A percentile compares a stretch with the other conserved stretches of the same genome.
phyloP scores from a whole-genome alignment of 2,888 invertebrate genomes.

The Ennomos quercinarius region DNA sequence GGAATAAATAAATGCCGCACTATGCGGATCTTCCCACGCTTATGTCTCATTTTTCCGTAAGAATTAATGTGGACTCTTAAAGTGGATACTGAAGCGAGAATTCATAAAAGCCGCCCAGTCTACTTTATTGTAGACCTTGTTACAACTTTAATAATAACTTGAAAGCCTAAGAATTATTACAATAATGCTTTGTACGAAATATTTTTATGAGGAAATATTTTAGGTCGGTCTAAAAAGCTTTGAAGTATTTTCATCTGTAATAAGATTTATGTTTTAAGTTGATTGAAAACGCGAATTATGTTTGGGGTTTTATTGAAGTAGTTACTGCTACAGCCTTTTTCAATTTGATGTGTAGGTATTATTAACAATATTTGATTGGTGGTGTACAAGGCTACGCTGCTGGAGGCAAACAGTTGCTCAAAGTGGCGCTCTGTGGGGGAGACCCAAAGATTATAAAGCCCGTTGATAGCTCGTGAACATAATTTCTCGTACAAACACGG shows the following conservation, averaged over 20 bases:
- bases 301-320: conserved; percentile 14
- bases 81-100: background rate
- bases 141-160: conserved; percentile 24
- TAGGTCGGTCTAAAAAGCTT: conserved; percentile 23
- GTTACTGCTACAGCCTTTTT: conserved; percentile 3
- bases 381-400: no score
- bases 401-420: no score
- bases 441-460: no score
- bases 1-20: conserved; percentile 9
- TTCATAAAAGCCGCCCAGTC: conserved; percentile 5
- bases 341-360: background rate
- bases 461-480: no score
- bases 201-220: conserved; percentile 37
- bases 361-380: no score
- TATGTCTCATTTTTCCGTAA: conserved; percentile 4
- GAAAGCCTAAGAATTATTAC: conserved; percentile 33
- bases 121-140: conserved; percentile 14
- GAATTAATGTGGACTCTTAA: background rate
- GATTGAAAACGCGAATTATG: conserved; percentile 36
- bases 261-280: conserved; percentile 37
- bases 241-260: conserved; percentile 31
- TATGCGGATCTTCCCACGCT: conserved; percentile 11
- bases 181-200: conserved; percentile 36
- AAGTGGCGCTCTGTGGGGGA: no score
- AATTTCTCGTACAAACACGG: no score